Percentiles rank a stretch among this genome's conserved stretches.
These are phyloP conservation scores for Shargacucullia verbasci DNA, from an alignment of 2,888 invertebrate species.

Conservation along the genomic window DNA sequence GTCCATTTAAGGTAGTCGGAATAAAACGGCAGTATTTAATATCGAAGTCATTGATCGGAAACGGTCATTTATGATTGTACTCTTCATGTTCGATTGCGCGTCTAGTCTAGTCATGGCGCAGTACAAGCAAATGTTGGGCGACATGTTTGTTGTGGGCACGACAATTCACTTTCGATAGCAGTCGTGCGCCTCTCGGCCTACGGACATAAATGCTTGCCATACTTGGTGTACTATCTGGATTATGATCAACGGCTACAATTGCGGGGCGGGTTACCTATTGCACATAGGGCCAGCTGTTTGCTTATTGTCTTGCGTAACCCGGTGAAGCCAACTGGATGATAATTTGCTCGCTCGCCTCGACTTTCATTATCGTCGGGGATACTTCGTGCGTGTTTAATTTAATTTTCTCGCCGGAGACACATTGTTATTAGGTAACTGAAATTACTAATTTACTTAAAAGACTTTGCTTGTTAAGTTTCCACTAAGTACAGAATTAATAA, in stretches of 20 bases:
- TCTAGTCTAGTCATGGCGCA: constrained; percentile 77
- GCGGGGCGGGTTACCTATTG: constrained; percentile 79
- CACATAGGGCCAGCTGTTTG: constrained; percentile 81
- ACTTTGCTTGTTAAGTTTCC: constrained; percentile 35
- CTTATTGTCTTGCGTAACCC: constrained; percentile 85
- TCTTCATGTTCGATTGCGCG: constrained; percentile 75
- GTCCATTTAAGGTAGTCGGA: constrained; percentile 57
- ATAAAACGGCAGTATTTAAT: constrained; percentile 62
- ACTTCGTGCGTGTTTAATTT: constrained; percentile 85
- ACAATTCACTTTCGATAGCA: constrained; percentile 84
- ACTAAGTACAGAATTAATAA: constrained; percentile 25
- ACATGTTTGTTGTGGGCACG: constrained; percentile 72
- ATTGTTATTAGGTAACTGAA: constrained; percentile 63
- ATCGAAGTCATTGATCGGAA: constrained; percentile 66
- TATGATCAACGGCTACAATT: constrained; percentile 81
- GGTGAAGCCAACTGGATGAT: constrained; percentile 82
- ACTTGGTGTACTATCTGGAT: constrained; percentile 79
- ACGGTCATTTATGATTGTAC: constrained; percentile 71
- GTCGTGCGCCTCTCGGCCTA: constrained; percentile 83
- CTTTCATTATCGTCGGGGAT: constrained; percentile 79
- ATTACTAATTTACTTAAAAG: constrained; percentile 63
- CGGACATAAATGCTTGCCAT: constrained; percentile 79
- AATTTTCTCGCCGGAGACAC: constrained; percentile 75
- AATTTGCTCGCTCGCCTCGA: constrained; percentile 82
- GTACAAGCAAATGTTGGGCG: constrained; percentile 70